Base-by-base conservation (phyloP, 2,888 invertebrate species). In the Yponomeuta malinellus region DNA sequence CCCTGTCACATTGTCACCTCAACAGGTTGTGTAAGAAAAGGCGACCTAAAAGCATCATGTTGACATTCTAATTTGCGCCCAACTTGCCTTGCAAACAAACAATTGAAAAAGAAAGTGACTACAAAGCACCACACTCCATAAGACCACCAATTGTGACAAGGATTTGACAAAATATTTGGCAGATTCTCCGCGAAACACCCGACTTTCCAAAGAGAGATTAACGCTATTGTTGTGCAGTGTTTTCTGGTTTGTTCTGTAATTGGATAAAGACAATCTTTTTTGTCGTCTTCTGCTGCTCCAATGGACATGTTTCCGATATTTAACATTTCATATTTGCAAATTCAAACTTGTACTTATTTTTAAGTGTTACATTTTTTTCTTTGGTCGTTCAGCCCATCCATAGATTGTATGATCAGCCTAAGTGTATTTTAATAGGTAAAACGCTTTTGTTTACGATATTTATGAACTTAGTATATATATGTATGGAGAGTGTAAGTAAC, bases 111-210 rank as follows among this genome's bases (percentile, higher is more conserved):
- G 85, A 85, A 85, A 85, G 84, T 86, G 83, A 74, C 72, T 73
- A 80, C 81, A 83, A 83, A 75, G 74, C 74, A 74, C 73, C 73
- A 70, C 72, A n/a, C 69, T 71, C 81, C 15, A 83, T 86, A 78
- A 86, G 88, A 89, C 91, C 90, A 88, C 89, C 89, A 86, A 77
- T 86, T 83, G 87, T 85, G 88, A 84, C 84, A 82, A 72, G 78
- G 82, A 85, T 84, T 90, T 88, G 85, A 81, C 91, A 89, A 90
- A 91, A 91, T 90, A 91, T 92, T 90, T 85, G 82, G 83, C 77
- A 75, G 78, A 80, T 79, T 78, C 76, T 77, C 69, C 71, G 78
- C 77, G 77, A 75, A 74, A 79, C 78, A 82, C 78, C 83, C 80
- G 76, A 77, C 79, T 76, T 76, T 79, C 81, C 77, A 75, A 73